Conservation (phyloP, 2,113 vertebrate genomes). For the Lethenteron reissneri region DNA sequence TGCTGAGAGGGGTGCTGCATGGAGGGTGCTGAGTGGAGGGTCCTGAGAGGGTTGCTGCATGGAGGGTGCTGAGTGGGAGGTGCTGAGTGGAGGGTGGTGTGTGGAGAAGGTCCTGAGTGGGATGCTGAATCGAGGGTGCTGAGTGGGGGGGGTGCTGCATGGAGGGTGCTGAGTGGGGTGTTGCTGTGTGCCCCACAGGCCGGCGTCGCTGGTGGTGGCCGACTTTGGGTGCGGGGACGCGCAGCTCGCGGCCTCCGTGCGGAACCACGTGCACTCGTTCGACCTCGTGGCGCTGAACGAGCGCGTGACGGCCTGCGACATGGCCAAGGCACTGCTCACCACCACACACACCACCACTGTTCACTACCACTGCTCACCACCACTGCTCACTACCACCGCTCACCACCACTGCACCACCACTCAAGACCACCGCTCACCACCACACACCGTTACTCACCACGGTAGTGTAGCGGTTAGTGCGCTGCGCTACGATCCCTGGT, state of each 20-base stretch:
- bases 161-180: background rate
- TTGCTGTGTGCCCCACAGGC: conserved; percentile 20
- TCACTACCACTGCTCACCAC: too few species aligned
- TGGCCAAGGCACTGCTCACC: conserved; percentile 39
- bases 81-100: too few species aligned
- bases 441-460: too few species aligned
- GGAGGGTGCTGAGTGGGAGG: too few species aligned
- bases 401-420: too few species aligned
- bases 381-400: too few species aligned
- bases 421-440: too few species aligned
- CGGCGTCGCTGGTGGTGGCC: conserved; percentile 47
- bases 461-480: too few species aligned
- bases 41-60: background rate
- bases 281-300: conserved; percentile 52
- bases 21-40: too few species aligned
- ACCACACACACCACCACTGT: too few species aligned
- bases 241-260: conserved; percentile 41
- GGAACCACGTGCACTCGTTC: conserved; percentile 61
- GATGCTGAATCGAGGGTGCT: background rate
- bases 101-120: background rate
- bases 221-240: conserved; percentile 89
- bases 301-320: conserved; percentile 57
- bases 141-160: background rate
- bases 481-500: background rate
- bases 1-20: background rate